phyloP scores from a whole-genome alignment of 2,888 invertebrate genomes.

The Folsomia manolachei region DNA sequence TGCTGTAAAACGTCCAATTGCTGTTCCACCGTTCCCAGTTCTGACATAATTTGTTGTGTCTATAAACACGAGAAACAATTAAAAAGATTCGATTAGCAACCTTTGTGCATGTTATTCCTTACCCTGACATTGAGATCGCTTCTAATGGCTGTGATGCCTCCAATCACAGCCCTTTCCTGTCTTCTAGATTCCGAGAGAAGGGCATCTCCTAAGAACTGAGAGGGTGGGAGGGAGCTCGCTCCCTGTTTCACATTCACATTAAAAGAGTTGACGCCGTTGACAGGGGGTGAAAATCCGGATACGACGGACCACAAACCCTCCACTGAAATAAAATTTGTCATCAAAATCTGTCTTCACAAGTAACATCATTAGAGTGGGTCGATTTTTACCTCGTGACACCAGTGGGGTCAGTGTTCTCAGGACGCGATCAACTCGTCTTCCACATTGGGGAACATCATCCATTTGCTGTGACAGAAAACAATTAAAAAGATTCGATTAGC shows the following conservation, averaged over 20 bases:
- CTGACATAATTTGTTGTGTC: slow-evolving; percentile 49
- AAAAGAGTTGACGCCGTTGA: slow-evolving; percentile 22
- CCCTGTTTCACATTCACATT: slow-evolving; percentile 32
- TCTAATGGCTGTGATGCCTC: slow-evolving; percentile 49
- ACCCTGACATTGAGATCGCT: slow-evolving; percentile 48
- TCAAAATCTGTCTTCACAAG: too few relatives aligned
- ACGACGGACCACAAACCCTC: slow-evolving; percentile 50
- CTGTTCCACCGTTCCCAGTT: slow-evolving; percentile 48
- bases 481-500: too few relatives aligned
- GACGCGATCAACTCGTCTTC: slow-evolving; percentile 48
- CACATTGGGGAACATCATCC: slow-evolving; percentile 48
- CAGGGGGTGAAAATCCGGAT: slow-evolving; percentile 35
- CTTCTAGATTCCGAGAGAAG: slow-evolving; percentile 46
- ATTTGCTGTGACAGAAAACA: slow-evolving; percentile 33
- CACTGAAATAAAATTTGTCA: too few relatives aligned
- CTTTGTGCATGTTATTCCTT: too few relatives aligned
- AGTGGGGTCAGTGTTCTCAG: slow-evolving; percentile 47
- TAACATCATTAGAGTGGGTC: too few relatives aligned
- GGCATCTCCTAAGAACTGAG: slow-evolving; percentile 48
- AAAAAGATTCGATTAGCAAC: too few relatives aligned
- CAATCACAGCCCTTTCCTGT: slow-evolving; percentile 50
- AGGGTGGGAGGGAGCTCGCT: slow-evolving; percentile 32
- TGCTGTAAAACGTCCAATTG: slow-evolving; percentile 23
- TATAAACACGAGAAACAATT: slow-evolving; percentile 21
- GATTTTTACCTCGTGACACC: too few relatives aligned